Base-by-base conservation (phyloP, 2,888 invertebrate species). In the Drosophila siamana region DNA sequence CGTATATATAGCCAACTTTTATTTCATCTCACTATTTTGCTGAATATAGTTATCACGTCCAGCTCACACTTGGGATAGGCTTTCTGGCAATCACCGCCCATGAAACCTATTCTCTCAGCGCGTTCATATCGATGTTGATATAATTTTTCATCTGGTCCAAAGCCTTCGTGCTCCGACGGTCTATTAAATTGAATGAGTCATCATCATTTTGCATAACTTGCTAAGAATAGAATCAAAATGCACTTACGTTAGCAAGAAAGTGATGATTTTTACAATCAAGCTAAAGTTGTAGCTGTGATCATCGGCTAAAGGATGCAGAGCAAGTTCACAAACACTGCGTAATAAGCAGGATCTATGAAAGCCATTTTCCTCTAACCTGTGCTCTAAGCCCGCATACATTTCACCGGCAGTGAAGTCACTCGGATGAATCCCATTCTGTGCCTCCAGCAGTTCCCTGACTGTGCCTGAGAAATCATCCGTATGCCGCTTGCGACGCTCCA, bases 171-270 rank as follows among this genome's bases (percentile, higher is more conserved):
- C 15, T 90, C 88, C 3, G 93, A 92, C 5, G 94, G 94, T 40
- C 93, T 94, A 67, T 57, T 89, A 90, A 60, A 46, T 56, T 47
- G 51, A 33, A 28, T 9, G 4, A 2, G 2, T 24, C 36, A 36
- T 7, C 4, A 26, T 6, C 43, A 55, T 51, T 7, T n/a, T 46
- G 16, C 43, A 9, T 38, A 54, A 2, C n/a, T n/a, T n/a, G n/a
- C n/a, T 8, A 1, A 51, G n/a, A 6, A 9, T 7, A 30, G 19
- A 11, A 30, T 0, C 8, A 0, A 0, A 8, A 26, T 11, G 0
- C 15, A 84, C 94, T 94, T 92, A 96, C 96, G 95, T 95, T 50
- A 96, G 93, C 48, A 95, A 90, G 81, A 95, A 94, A 56, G 93
- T 94, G 44, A 95, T 92, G 28, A 96, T 91, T 91, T 96, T 95